Conservation (phyloP, 2,113 vertebrate species). For the Holacanthus passer region DNA sequence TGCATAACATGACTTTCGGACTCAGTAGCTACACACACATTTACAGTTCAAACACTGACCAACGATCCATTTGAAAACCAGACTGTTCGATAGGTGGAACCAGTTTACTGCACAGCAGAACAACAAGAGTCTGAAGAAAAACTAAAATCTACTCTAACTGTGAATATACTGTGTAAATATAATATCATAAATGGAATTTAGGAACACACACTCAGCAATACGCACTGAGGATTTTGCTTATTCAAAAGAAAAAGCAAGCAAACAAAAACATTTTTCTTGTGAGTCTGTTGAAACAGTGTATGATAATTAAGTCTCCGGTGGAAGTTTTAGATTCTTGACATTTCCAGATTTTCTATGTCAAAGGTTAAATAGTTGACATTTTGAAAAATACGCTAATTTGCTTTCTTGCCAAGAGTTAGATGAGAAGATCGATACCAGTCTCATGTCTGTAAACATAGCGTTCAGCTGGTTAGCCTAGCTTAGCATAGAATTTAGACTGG, state of each 20-base stretch:
- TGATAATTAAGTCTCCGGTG: neutral
- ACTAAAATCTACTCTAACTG: neutral
- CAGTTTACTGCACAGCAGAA: neutral
- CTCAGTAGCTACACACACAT: neutral
- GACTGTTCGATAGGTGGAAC: neutral
- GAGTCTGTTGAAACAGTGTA: neutral
- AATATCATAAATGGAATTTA: neutral
- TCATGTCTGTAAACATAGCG: neutral
- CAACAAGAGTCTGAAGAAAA: neutral
- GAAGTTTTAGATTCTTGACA: neutral
- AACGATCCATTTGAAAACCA: neutral
- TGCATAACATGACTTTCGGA: neutral
- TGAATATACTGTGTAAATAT: neutral
- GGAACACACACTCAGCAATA: neutral
- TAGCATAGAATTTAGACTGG: neutral
- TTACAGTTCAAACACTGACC: constrained; percentile 26
- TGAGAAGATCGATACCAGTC: neutral
- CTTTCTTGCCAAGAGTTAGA: neutral
- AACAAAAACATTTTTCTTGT: neutral
- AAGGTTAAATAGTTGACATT: neutral
- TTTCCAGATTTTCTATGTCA: neutral
- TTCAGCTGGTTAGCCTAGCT: neutral
- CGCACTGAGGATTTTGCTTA: neutral
- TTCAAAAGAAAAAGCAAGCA: neutral
- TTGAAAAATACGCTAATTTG: neutral